Conservation (phyloP, 2,797 vertebrate species). For the Typhlichthys subterraneus region DNA sequence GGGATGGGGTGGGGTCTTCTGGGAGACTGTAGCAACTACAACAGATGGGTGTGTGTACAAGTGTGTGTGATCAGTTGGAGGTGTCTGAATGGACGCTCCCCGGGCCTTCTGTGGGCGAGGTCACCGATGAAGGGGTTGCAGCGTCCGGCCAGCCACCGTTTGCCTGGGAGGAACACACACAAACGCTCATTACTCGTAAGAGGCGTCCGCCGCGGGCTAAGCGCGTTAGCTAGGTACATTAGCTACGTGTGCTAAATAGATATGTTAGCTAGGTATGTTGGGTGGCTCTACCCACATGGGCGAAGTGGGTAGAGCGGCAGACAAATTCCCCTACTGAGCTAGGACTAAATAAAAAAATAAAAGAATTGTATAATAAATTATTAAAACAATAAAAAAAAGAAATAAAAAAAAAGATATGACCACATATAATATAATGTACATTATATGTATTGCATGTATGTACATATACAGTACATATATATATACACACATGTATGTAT, state of each 20-base stretch:
- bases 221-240: too few relatives aligned
- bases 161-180: constrained; percentile 72
- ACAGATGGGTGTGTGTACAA: constrained; percentile 59
- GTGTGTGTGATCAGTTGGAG: constrained; percentile 92
- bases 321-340: constrained; percentile 15
- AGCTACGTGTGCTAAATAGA: too few relatives aligned
- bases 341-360: too few relatives aligned
- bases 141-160: constrained; percentile 98
- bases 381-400: too few relatives aligned
- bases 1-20: constrained; percentile 7
- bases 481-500: too few relatives aligned
- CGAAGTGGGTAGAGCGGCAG: constrained; percentile 71
- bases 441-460: neutral
- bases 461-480: neutral
- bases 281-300: too few relatives aligned
- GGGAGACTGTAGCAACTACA: constrained; percentile 15
- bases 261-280: too few relatives aligned
- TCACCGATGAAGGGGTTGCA: constrained; percentile 97
- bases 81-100: constrained; percentile 99
- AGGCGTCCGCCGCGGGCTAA: constrained; percentile 1
- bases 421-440: too few relatives aligned
- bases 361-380: too few relatives aligned
- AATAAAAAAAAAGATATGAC: too few relatives aligned
- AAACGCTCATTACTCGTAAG: constrained; percentile 30
- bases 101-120: constrained; percentile 99